Conservation (phyloP, 1,140 invertebrate genomes). For the Leptinotarsa lineolata region DNA sequence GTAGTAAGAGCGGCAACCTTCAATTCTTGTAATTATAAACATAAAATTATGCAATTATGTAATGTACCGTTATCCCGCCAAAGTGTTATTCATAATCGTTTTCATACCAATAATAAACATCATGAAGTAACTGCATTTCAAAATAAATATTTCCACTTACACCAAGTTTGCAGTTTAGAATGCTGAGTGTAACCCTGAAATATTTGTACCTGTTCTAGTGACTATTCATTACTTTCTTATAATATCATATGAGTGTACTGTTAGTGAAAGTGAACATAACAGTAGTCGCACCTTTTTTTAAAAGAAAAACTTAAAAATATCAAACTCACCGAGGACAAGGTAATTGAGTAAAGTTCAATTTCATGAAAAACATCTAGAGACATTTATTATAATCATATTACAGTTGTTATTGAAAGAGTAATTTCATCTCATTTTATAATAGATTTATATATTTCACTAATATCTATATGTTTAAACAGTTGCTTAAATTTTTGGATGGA, state of each 20-base stretch:
- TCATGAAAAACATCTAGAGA: too few species aligned
- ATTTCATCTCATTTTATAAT: too few species aligned
- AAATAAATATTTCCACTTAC: not conserved
- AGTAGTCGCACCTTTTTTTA: not conserved
- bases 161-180: not conserved
- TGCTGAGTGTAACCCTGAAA: conserved; percentile 31
- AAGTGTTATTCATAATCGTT: too few species aligned
- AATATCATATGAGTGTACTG: conserved; percentile 10
- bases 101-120: not conserved
- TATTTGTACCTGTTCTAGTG: conserved; percentile 7
- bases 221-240: conserved; percentile 9
- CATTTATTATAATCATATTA: too few species aligned
- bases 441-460: too few species aligned
- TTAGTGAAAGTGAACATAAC: conserved; percentile 17
- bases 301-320: not conserved
- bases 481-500: too few species aligned
- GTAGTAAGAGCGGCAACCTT: too few species aligned
- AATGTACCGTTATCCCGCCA: conserved; percentile 15
- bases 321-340: not conserved
- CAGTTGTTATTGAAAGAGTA: too few species aligned
- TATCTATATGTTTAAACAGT: too few species aligned
- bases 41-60: conserved; percentile 24
- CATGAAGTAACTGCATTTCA: not conserved
- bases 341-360: not conserved
- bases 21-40: too few species aligned